These are phyloP conservation scores for Imbricaverruca yamaguchii DNA, from an alignment of 2,888 invertebrate genomes.

Conservation along the genomic window DNA sequence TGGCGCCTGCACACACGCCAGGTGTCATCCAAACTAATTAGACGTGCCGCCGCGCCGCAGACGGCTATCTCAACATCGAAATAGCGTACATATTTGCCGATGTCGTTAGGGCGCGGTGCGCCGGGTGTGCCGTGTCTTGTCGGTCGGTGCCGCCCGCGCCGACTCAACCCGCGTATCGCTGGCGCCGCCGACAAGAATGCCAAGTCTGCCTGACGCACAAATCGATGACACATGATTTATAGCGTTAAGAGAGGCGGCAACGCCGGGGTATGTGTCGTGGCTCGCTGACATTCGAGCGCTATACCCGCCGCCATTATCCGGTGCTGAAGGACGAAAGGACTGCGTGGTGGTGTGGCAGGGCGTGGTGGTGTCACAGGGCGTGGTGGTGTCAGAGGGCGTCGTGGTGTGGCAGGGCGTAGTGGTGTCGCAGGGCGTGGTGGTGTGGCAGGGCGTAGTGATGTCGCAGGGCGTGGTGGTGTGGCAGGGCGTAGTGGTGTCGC, in stretches of 20 bases:
- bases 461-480: no score
- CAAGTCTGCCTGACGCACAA: neutral
- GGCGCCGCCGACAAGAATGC: neutral
- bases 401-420: no score
- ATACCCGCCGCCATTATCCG: neutral
- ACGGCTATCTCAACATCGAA: neutral
- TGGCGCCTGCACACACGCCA: neutral
- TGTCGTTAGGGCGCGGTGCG: neutral
- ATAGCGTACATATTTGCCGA: constrained; percentile 7
- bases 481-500: no score
- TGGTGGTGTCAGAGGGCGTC: no score
- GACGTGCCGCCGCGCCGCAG: neutral
- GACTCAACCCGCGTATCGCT: neutral
- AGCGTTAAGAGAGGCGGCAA: constrained; percentile 16
- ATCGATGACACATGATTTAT: constrained; percentile 4
- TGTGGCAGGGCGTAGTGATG: no score
- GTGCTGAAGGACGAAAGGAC: neutral
- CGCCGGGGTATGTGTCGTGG: neutral
- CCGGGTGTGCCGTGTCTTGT: neutral
- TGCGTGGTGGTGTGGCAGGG: no score
- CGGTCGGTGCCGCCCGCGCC: neutral
- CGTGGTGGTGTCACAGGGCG: no score
- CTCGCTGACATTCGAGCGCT: neutral
- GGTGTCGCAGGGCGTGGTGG: no score
- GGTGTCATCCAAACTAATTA: neutral